phyloP scores from a whole-genome alignment of 2,888 invertebrate genomes.

The Polymixis lichenea region DNA sequence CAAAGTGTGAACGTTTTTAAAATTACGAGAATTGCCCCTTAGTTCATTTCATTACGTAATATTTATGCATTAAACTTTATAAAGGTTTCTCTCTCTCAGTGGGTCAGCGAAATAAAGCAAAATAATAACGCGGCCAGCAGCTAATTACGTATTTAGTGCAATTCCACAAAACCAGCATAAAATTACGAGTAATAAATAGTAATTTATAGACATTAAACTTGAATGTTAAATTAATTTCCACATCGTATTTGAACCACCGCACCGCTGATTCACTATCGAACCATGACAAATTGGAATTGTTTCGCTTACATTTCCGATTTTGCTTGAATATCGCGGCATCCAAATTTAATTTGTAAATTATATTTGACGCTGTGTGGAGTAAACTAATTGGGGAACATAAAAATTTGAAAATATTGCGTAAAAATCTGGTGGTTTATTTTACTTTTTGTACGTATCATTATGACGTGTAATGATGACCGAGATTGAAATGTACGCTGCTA shows the following conservation, averaged over 20 bases:
- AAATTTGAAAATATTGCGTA: neutral
- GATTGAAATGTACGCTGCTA: too few relatives aligned
- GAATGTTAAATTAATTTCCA: slow-evolving; percentile 60
- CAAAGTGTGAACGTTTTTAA: too few relatives aligned
- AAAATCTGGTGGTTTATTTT: neutral
- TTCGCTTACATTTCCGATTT: slow-evolving; percentile 73
- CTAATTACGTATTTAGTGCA: slow-evolving; percentile 29
- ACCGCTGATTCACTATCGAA: slow-evolving; percentile 72
- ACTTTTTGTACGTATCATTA: neutral
- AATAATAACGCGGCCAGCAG: slow-evolving; percentile 21
- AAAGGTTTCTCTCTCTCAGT: neutral
- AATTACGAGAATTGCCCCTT: too few relatives aligned
- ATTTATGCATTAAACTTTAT: neutral
- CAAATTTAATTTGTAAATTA: slow-evolving; percentile 50
- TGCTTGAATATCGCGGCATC: slow-evolving; percentile 57
- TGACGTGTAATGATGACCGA: too few relatives aligned
- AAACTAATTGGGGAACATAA: slow-evolving; percentile 8
- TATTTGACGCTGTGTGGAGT: slow-evolving; percentile 30
- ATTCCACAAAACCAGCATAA: slow-evolving; percentile 33
- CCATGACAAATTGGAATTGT: slow-evolving; percentile 81
- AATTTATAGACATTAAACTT: slow-evolving; percentile 55
- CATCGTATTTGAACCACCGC: slow-evolving; percentile 37
- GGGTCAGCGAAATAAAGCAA: neutral
- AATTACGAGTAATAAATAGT: slow-evolving; percentile 53
- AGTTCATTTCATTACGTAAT: too few relatives aligned